A percentile compares a stretch with the other conserved stretches of the same genome.
These are phyloP conservation scores for Fratercula arctica DNA, from an alignment of 2,797 vertebrate genomes.

Conservation along the genomic window DNA sequence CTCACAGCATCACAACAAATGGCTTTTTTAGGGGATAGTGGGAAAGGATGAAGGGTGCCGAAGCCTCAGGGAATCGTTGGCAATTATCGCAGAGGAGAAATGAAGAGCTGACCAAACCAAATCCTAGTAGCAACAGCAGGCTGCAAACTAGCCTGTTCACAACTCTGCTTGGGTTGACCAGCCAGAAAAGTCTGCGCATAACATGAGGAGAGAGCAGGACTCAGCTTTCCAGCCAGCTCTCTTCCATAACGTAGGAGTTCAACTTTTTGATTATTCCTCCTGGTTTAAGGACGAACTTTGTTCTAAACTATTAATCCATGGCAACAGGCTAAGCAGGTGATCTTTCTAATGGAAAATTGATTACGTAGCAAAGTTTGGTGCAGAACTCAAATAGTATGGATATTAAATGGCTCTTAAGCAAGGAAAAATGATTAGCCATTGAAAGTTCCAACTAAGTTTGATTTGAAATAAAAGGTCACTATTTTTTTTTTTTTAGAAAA, in stretches of 20 bases:
- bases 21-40: neutral
- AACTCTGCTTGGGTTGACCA: neutral
- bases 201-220: neutral
- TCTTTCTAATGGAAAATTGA: neutral
- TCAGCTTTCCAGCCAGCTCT: neutral
- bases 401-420: neutral
- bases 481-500: neutral
- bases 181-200: neutral
- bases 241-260: neutral
- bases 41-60: neutral
- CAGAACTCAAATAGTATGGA: neutral
- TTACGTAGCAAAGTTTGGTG: neutral
- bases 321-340: slow-evolving; percentile 6
- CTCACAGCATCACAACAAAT: neutral
- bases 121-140: neutral
- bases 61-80: neutral
- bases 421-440: neutral
- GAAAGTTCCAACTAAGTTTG: neutral
- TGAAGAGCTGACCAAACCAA: neutral
- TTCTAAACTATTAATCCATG: neutral
- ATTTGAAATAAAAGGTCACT: slow-evolving; percentile 2
- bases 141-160: neutral
- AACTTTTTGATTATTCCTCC: slow-evolving; percentile 7
- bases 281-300: slow-evolving; percentile 20
- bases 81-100: neutral